phyloP scores from a whole-genome alignment of 2,797 vertebrate genomes.

The Pangasius macronema region DNA sequence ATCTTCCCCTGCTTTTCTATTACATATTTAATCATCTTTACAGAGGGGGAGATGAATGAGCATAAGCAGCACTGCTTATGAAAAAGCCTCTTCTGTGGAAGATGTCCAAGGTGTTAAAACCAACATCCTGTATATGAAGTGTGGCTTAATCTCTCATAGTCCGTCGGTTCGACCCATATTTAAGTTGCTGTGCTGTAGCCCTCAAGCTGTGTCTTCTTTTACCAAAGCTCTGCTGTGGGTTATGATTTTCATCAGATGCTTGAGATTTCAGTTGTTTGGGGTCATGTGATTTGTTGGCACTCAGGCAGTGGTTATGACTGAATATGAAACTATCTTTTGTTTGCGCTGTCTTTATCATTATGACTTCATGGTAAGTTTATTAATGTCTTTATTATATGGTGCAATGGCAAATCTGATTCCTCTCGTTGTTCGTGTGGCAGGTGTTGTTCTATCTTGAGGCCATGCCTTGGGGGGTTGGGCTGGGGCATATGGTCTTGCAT shows the following conservation, averaged over 20 bases:
- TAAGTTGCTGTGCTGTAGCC: neutral
- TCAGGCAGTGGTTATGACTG: neutral
- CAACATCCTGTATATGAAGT: neutral
- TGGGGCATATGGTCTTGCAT: conserved; percentile 15
- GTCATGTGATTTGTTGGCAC: neutral
- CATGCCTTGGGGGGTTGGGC: neutral
- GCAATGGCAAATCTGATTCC: neutral
- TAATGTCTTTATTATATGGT: neutral
- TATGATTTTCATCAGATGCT: neutral
- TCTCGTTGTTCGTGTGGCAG: neutral
- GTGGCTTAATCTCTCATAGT: neutral
- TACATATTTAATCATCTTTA: neutral
- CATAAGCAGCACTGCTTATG: neutral
- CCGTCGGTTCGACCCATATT: neutral
- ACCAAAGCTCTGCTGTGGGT: neutral
- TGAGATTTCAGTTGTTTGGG: neutral
- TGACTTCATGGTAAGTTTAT: neutral
- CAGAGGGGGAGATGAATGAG: neutral
- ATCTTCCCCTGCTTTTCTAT: conserved; percentile 15
- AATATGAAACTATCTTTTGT: neutral
- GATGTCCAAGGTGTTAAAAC: neutral
- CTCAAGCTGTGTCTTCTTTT: neutral
- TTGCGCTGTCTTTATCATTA: neutral
- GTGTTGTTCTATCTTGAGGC: neutral
- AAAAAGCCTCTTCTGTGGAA: conserved; percentile 1